Evolutionary conservation across 2,888 invertebrate species (phyloP).

Genomic region (Palloptera scutellata): DNA sequence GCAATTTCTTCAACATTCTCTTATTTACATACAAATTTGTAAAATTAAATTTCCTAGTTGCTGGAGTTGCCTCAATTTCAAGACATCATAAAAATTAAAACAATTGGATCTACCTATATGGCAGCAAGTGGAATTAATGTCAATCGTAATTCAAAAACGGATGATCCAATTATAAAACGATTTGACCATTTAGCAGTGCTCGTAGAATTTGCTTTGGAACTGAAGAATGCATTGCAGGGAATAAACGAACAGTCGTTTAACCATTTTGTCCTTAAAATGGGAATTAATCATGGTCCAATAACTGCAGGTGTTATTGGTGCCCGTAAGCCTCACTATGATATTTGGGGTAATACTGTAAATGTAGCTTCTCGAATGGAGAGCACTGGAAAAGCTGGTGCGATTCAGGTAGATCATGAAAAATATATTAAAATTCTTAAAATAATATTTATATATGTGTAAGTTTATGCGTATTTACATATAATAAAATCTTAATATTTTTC

Average conservation of each 20-base stretch:
- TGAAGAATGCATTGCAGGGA: constrained; percentile 87
- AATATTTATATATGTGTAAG: neutral
- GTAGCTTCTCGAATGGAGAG: constrained; percentile 98
- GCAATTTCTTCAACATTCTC: too few relatives aligned
- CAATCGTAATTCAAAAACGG: constrained; percentile 71
- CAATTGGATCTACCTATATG: constrained; percentile 95
- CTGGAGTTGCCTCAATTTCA: constrained; percentile 85
- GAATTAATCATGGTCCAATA: constrained; percentile 94
- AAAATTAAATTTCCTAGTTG: constrained; percentile 69
- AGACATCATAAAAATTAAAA: constrained; percentile 93
- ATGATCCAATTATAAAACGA: constrained; percentile 75
- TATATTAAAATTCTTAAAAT: neutral
- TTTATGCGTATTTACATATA: neutral
- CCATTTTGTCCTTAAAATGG: constrained; percentile 92
- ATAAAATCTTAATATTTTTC: neutral
- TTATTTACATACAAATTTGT: constrained; percentile 12
- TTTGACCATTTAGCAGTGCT: constrained; percentile 87
- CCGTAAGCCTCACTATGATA: constrained; percentile 94
- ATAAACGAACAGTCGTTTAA: constrained; percentile 96
- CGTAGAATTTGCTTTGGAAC: constrained; percentile 89
- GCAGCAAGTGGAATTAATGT: constrained; percentile 91
- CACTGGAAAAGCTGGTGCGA: constrained; percentile 93
- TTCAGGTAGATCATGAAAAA: constrained; percentile 73
- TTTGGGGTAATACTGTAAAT: constrained; percentile 97
- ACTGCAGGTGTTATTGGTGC: constrained; percentile 96